These are phyloP conservation scores for Cygnus olor DNA, from an alignment of 2,797 vertebrate genomes.

Conservation along the genomic window DNA sequence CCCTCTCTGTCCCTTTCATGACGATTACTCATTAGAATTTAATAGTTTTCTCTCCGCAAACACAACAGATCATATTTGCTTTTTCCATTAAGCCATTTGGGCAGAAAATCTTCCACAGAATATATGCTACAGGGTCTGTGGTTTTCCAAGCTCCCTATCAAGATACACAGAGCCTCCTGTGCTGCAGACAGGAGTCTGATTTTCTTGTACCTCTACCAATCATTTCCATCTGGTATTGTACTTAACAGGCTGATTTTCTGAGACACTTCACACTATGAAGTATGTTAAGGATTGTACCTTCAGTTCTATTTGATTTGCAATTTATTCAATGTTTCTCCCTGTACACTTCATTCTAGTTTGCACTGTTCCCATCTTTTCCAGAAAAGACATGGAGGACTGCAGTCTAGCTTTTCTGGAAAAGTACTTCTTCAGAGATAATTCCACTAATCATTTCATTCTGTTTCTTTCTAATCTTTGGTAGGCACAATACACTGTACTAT, in stretches of 20 bases:
- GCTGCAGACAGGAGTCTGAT: slow-evolving; percentile 27
- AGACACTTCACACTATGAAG: slow-evolving; percentile 57
- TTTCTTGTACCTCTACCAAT: slow-evolving; percentile 59
- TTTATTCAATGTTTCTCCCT: slow-evolving; percentile 64
- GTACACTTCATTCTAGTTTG: slow-evolving; percentile 23
- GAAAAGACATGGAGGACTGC: neutral
- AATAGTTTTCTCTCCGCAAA: neutral
- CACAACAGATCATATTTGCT: neutral
- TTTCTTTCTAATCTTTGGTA: neutral
- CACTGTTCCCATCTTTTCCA: neutral
- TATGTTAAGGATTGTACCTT: slow-evolving; percentile 58
- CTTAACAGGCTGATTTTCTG: slow-evolving; percentile 66
- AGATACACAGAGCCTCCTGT: slow-evolving; percentile 9
- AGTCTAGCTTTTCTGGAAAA: neutral
- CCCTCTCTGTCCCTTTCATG: neutral
- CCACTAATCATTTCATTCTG: neutral
- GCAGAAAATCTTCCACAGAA: neutral
- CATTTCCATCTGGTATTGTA: slow-evolving; percentile 69
- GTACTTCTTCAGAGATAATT: neutral
- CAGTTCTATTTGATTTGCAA: slow-evolving; percentile 65
- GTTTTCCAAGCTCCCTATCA: slow-evolving; percentile 53
- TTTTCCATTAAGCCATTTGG: slow-evolving; percentile 19
- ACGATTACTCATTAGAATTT: neutral
- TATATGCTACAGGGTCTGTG: neutral
- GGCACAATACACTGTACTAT: neutral